Evolutionary conservation across 2,888 invertebrate genomes (phyloP), one percentile per base, ranked within the genome.

Genomic region (Eilema depressum): DNA sequence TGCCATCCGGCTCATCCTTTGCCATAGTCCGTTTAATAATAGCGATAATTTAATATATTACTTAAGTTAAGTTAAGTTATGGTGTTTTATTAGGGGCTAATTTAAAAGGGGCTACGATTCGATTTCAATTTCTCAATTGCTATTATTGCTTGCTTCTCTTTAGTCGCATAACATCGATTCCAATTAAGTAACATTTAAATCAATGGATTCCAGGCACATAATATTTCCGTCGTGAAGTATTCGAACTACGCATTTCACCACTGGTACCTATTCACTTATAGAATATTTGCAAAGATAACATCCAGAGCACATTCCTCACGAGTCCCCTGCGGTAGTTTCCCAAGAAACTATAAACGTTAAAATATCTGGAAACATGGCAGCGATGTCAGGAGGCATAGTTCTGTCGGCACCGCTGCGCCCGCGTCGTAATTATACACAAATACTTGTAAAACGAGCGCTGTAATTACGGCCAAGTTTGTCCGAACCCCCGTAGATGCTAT

Each of bases 381-480:
- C 63, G 14, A 41, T 10, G 53, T 53, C n/a, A 53, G 23, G 66
- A 14, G 30, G 60, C 65, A 69, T 69, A 57, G 70, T 63, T 70
- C 66, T 59, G 66, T 66, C 62, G 56, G 53, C 61, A 53, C 53
- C 65, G 60, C 33, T 33, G 61, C 23, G 41, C n/a, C 37, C 53
- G 57, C 14, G 62, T 62, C 63, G 71, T 80, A 80, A 80, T 80
- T 80, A 78, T 78, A 75, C 61, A 78, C 71, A 77, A 77, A 75
- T 74, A 78, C 77, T 80, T 78, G 47, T 70, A 30, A 59, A 66
- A 66, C 26, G 57, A 20, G 28, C 56, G 53, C 59, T 33, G 57
- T 25, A 70, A 70, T 70, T 63, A 70, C 56, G 56, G n/a, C n/a
- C n/a, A 56, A 30, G 59, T 61, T 47, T 56, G 61, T 65, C 33